phyloP scores from a whole-genome alignment of 2,797 vertebrate genomes.

The Eupleurogrammus muticus region DNA sequence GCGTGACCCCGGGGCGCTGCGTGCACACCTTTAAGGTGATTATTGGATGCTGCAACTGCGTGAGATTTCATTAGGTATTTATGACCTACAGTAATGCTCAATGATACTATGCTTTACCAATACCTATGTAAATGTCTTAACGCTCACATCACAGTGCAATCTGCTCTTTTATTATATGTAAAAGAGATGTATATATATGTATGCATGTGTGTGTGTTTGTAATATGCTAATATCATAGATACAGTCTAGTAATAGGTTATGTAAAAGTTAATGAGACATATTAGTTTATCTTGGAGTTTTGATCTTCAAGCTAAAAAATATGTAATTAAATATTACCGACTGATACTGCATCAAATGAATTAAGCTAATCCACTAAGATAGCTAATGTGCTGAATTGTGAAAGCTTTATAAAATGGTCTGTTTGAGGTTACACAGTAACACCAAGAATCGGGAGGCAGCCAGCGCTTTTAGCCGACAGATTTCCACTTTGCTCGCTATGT shows the following conservation, averaged over 20 bases:
- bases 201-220: too few relatives aligned
- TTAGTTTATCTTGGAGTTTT: background rate
- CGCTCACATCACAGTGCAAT: background rate
- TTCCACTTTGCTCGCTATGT: background rate
- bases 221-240: too few relatives aligned
- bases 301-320: too few relatives aligned
- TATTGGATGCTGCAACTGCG: background rate
- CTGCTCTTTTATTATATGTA: background rate
- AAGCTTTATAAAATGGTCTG: too few relatives aligned
- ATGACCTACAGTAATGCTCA: constrained; percentile 4
- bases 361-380: background rate
- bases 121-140: background rate
- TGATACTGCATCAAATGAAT: background rate
- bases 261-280: background rate
- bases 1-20: background rate
- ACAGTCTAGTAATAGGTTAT: background rate
- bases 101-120: constrained; percentile 14
- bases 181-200: background rate
- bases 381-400: background rate
- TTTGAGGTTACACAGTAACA: background rate
- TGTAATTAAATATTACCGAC: background rate
- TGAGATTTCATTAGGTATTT: constrained; percentile 32
- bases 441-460: background rate
- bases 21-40: constrained; percentile 23
- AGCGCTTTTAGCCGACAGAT: background rate